Percentiles rank a stretch among this genome's conserved stretches.
Conservation (phyloP, 2,888 invertebrate genomes). For the Balanococcus diminutus region DNA sequence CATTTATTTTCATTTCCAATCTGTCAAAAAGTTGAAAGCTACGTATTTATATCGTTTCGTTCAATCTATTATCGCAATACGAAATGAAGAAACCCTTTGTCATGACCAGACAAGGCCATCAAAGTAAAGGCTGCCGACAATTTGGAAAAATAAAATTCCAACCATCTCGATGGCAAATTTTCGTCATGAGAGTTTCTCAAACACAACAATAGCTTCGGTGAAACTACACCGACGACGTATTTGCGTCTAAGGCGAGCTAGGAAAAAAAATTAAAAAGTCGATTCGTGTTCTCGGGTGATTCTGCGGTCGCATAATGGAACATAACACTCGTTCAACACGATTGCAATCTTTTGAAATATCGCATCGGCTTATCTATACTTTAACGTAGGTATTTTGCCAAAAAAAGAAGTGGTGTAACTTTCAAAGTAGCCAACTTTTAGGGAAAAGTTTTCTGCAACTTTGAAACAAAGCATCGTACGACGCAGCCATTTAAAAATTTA, state of each 20-base stretch:
- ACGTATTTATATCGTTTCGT: no score
- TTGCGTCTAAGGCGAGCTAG: neutral
- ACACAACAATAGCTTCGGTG: neutral
- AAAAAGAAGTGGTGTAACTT: neutral
- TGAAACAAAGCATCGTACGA: neutral
- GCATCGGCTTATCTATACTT: neutral
- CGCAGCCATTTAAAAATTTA: neutral
- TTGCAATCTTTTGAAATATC: conserved; percentile 1
- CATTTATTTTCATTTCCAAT: no score
- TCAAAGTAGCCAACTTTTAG: neutral
- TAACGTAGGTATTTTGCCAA: neutral
- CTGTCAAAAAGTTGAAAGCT: no score
- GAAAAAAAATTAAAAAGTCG: neutral
- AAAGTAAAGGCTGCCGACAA: no score
- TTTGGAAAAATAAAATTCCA: neutral
- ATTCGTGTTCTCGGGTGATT: neutral
- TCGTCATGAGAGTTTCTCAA: neutral
- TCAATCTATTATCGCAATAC: no score
- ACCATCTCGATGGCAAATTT: neutral
- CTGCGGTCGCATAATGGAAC: neutral
- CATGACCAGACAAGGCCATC: no score
- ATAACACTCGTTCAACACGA: neutral
- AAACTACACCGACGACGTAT: neutral
- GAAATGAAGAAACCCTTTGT: neutral
- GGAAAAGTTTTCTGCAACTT: neutral